These are phyloP conservation scores for Corythoichthys intestinalis DNA, from an alignment of 2,113 vertebrate genomes.

Conservation along the genomic window DNA sequence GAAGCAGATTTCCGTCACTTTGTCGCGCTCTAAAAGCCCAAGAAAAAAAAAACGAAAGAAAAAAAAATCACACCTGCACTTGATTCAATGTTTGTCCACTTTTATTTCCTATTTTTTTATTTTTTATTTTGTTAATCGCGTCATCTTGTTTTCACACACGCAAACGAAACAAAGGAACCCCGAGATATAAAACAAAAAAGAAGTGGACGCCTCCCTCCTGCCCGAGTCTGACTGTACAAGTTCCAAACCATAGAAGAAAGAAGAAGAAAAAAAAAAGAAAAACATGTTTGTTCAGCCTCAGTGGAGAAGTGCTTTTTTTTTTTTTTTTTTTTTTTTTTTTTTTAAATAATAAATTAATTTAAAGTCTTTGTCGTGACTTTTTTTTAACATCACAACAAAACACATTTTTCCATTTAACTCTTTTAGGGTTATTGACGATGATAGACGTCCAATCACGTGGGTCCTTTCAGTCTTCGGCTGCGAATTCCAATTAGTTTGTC, in stretches of 20 bases:
- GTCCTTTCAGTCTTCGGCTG: too few relatives aligned
- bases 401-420: background rate
- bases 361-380: slow-evolving; percentile 45
- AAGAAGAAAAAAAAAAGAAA: slow-evolving; percentile 43
- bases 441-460: too few relatives aligned
- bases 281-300: slow-evolving; percentile 73
- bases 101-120: background rate
- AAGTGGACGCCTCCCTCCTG: slow-evolving; percentile 40
- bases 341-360: slow-evolving; percentile 77
- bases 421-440: too few relatives aligned
- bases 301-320: slow-evolving; percentile 69
- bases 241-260: slow-evolving; percentile 57
- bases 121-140: background rate
- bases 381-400: background rate
- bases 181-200: slow-evolving; percentile 58
- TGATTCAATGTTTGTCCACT: slow-evolving; percentile 8
- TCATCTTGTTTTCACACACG: background rate
- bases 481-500: too few relatives aligned
- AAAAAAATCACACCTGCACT: slow-evolving; percentile 10
- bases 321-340: slow-evolving; percentile 26
- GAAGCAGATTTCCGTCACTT: too few relatives aligned
- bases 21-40: background rate
- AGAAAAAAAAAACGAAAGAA: background rate
- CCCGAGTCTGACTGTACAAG: slow-evolving; percentile 65
- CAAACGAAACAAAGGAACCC: slow-evolving; percentile 51